Base-by-base conservation (phyloP, 2,888 invertebrate species). In the Cyclophora albipunctata region DNA sequence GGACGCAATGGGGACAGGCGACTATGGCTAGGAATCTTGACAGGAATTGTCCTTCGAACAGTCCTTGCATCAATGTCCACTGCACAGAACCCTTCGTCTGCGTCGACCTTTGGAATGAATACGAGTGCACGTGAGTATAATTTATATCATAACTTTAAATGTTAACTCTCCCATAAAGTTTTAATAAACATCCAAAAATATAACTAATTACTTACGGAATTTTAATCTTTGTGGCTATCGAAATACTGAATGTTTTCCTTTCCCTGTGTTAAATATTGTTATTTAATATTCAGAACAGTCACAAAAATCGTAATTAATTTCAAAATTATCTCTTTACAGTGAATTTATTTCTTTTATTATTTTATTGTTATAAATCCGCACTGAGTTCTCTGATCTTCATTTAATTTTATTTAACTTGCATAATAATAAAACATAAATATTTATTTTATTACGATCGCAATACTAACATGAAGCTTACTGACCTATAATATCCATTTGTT, bases 71-170 rank as follows among this genome's bases (percentile, higher is more conserved):
- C 63, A 96, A 96, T 78, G 96, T 98, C 42, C 96, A 96, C 70
- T 98, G 98, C 75, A 95, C 95, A 0, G 95, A 95, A 71, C 97
- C 96, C 6, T 97, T 97, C 79, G 96, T 96, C 71, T 98, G 98
- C 84, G 95, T 96, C 59, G 98, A 97, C 85, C 92, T 98, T 7
- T 99, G 99, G 98, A 98, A 98, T 81, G 96, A 96, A 84, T 97
- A 97, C 73, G 98, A 98, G 81, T 99, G 99, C 96, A 97, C 98
- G 96, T 99, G 89, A 94, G 96, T 94, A 49, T 76, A 65, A 54
- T 48, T 20, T 20, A 20, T 44, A 20, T 49, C 34, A 20, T 40
- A n/a, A 42, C 45, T 41, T 54, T 48, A 45, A 37, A 48, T 35
- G 34, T 45, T 2, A 20, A 20, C 20, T 20, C n/a, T 20, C 20